A percentile compares a stretch with the other conserved stretches of the same genome.
Conservation (phyloP, 1,140 invertebrate genomes). For the Dendrolimus kikuchii region DNA sequence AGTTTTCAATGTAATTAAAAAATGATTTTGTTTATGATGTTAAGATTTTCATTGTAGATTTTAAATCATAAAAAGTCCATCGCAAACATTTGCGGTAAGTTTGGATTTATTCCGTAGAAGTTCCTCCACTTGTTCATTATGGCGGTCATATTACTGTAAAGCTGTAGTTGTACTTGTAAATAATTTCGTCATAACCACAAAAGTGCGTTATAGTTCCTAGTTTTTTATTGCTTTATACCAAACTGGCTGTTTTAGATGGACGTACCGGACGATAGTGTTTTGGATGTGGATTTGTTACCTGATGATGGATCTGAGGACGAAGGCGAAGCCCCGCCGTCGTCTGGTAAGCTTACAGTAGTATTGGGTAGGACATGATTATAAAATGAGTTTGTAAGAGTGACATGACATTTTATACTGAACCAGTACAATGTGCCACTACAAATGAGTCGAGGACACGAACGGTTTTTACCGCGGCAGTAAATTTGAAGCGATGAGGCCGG, state of each 20-base stretch:
- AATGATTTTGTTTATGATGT: slow-evolving; percentile 30
- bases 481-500: too few species aligned
- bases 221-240: slow-evolving; percentile 9
- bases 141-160: slow-evolving; percentile 59
- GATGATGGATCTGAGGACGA: slow-evolving; percentile 68
- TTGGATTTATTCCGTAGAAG: slow-evolving; percentile 31
- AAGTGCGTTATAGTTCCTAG: slow-evolving; percentile 10
- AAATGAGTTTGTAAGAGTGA: too few species aligned
- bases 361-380: neutral
- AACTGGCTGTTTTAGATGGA: slow-evolving; percentile 51
- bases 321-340: slow-evolving; percentile 65
- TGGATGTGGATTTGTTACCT: slow-evolving; percentile 64
- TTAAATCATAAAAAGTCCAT: slow-evolving; percentile 44
- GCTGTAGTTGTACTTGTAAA: slow-evolving; percentile 23
- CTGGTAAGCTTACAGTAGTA: slow-evolving; percentile 36
- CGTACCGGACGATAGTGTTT: slow-evolving; percentile 59
- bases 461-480: too few species aligned
- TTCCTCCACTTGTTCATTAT: slow-evolving; percentile 63
- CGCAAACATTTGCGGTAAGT: slow-evolving; percentile 62
- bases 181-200: slow-evolving; percentile 28
- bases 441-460: too few species aligned
- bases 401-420: too few species aligned
- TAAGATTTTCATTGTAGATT: slow-evolving; percentile 33
- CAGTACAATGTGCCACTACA: too few species aligned
- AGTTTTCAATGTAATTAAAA: slow-evolving; percentile 30